Percentiles rank a stretch among this genome's conserved stretches.
These are phyloP conservation scores for Phthorimaea operculella DNA, from an alignment of 1,140 invertebrate genomes.

Conservation along the genomic window DNA sequence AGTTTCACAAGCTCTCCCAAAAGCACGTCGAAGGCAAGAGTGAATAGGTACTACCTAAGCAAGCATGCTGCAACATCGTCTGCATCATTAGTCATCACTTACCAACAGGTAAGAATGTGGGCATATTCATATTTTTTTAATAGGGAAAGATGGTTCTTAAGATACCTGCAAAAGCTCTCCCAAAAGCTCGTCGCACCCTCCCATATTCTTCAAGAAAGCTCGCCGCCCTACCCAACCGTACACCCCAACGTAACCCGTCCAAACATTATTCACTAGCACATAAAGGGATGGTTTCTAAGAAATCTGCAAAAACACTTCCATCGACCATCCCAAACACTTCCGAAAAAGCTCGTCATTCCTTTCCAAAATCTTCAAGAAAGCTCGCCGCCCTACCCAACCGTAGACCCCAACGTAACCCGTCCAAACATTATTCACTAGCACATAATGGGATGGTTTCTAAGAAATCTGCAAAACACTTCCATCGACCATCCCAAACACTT, in stretches of 20 bases:
- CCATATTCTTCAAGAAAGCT: too few species aligned
- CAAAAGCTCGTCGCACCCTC: too few species aligned
- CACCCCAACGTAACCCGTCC: constrained; percentile 20
- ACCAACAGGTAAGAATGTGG: too few species aligned
- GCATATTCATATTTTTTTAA: too few species aligned
- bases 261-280: constrained; percentile 47
- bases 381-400: constrained; percentile 5
- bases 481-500: background rate
- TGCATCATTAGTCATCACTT: too few species aligned
- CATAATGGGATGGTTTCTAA: constrained; percentile 38
- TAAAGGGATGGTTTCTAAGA: constrained; percentile 34
- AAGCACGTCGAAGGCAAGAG: too few species aligned
- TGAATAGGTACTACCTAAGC: too few species aligned
- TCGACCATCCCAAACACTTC: background rate
- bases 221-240: constrained; percentile 11
- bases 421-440: constrained; percentile 45
- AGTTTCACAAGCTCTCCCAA: too few species aligned
- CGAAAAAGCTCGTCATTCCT: too few species aligned
- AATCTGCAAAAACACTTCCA: background rate
- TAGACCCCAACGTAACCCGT: constrained; percentile 23
- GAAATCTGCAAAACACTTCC: background rate
- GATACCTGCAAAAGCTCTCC: background rate
- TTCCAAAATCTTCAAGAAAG: too few species aligned
- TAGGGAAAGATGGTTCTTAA: constrained; percentile 21
- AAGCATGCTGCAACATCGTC: too few species aligned